A percentile compares a stretch with the other conserved stretches of the same genome.
These are phyloP conservation scores for Campoplex nolae DNA, from an alignment of 2,888 invertebrate species.

Conservation along the genomic window DNA sequence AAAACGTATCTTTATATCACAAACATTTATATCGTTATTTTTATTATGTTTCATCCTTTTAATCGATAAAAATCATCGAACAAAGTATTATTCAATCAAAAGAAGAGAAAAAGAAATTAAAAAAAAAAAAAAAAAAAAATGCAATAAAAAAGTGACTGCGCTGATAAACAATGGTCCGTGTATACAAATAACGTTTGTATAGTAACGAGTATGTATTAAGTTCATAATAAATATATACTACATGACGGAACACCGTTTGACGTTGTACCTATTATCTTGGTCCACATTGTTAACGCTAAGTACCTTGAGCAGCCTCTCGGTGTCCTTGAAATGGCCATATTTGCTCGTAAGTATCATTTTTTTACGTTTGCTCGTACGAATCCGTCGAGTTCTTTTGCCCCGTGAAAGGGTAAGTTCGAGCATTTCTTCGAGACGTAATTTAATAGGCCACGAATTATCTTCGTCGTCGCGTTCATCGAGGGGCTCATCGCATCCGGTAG, in stretches of 20 bases:
- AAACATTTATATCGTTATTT: background rate
- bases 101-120: background rate
- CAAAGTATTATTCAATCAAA: background rate
- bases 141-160: background rate
- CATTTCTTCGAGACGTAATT: conserved; percentile 81
- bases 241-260: conserved; percentile 83
- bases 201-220: conserved; percentile 12
- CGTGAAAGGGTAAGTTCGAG: conserved; percentile 79
- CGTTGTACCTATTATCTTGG: conserved; percentile 83
- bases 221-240: conserved; percentile 70
- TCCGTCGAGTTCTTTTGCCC: conserved; percentile 74
- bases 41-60: background rate
- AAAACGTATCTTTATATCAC: background rate
- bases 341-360: conserved; percentile 75
- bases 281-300: conserved; percentile 83
- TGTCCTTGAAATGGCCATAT: conserved; percentile 80
- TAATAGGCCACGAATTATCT: conserved; percentile 77
- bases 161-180: conserved; percentile 8
- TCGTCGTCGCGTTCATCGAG: conserved; percentile 71
- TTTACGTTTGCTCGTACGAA: conserved; percentile 76
- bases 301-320: conserved; percentile 83
- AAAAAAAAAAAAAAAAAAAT: background rate
- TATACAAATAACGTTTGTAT: background rate
- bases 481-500: conserved; percentile 67
- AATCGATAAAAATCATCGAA: background rate